These are phyloP conservation scores for Thunnus thynnus DNA, from an alignment of 2,113 vertebrate species.

Conservation along the genomic window DNA sequence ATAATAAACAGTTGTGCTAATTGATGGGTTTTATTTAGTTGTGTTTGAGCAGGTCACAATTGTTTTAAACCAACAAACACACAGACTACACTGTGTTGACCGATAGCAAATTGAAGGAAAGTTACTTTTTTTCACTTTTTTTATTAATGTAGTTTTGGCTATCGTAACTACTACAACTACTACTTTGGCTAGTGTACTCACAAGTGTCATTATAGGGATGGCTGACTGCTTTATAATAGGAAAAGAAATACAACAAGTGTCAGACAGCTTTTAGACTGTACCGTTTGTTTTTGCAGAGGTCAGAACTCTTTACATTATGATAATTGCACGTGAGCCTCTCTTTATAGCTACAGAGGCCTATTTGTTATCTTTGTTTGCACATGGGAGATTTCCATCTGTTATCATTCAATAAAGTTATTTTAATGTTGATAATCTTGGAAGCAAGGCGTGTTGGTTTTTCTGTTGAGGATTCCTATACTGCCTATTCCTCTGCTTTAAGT, in stretches of 20 bases:
- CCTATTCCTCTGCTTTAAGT: conserved; percentile 8
- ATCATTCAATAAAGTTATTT: background rate
- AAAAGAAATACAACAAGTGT: too few relatives aligned
- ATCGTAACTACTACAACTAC: background rate
- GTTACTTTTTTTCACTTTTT: too few relatives aligned
- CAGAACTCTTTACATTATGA: too few relatives aligned
- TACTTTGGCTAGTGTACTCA: background rate
- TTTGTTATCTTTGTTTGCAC: background rate
- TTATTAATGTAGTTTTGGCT: too few relatives aligned
- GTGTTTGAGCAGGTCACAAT: too few relatives aligned
- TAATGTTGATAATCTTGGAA: background rate
- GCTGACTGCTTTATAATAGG: background rate
- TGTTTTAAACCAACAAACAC: background rate
- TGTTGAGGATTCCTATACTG: conserved; percentile 3
- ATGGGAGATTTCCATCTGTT: background rate
- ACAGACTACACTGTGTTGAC: too few relatives aligned
- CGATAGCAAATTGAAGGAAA: too few relatives aligned
- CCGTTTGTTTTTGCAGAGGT: background rate
- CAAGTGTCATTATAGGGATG: background rate
- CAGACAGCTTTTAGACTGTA: background rate
- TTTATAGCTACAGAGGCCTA: too few relatives aligned
- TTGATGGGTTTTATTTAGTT: too few relatives aligned
- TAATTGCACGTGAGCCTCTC: too few relatives aligned
- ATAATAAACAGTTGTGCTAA: background rate
- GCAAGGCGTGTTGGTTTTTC: background rate